Conservation (phyloP, 1,140 invertebrate species). For the Orius insidiosus region DNA sequence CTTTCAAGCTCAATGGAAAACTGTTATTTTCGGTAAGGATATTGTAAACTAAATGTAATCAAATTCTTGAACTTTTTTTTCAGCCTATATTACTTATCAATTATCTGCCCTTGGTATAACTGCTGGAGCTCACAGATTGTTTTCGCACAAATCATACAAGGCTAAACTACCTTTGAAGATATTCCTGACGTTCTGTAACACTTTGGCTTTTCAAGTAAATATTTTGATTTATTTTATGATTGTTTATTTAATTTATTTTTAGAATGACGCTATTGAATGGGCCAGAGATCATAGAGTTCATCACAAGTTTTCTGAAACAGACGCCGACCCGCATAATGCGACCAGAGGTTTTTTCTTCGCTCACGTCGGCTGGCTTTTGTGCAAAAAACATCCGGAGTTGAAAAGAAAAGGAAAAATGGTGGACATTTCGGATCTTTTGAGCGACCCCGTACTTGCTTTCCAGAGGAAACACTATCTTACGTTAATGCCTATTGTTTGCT, state of each 20-base stretch:
- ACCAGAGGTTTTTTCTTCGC: conserved; percentile 91
- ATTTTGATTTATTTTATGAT: background rate
- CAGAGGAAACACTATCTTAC: conserved; percentile 78
- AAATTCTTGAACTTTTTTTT: conserved; percentile 14
- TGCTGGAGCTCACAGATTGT: conserved; percentile 84
- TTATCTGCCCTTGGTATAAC: conserved; percentile 67
- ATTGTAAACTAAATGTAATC: background rate
- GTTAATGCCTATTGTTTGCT: conserved; percentile 66
- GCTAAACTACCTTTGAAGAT: conserved; percentile 71
- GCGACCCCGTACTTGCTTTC: conserved; percentile 68
- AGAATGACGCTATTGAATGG: conserved; percentile 92
- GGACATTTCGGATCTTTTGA: conserved; percentile 71
- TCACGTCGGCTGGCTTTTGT: conserved; percentile 86
- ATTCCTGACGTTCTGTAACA: conserved; percentile 63
- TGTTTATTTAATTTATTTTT: conserved; percentile 19
- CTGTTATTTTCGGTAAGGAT: conserved; percentile 61
- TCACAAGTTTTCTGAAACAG: conserved; percentile 90
- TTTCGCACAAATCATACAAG: conserved; percentile 88
- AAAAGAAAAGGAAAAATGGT: conserved; percentile 69
- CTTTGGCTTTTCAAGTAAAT: conserved; percentile 70
- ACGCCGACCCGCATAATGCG: conserved; percentile 92
- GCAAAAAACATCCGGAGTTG: conserved; percentile 79
- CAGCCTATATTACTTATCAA: conserved; percentile 51
- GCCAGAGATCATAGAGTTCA: conserved; percentile 86
- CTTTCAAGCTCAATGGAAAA: conserved; percentile 58